Conservation (phyloP, 2,113 vertebrate species). For the Gymnobelideus leadbeateri region DNA sequence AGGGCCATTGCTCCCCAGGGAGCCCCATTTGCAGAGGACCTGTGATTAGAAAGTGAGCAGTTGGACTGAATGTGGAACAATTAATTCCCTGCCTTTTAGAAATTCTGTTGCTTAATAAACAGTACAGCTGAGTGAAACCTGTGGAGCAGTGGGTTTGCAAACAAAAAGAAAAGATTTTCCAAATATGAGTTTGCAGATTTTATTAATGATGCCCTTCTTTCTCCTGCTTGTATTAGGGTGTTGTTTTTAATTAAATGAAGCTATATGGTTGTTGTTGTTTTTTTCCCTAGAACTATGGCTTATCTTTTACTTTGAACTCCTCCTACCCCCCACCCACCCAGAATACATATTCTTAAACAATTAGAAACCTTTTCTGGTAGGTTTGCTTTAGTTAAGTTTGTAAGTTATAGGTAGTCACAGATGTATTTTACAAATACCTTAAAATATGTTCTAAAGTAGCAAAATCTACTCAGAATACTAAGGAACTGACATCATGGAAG, state of each 20-base stretch:
- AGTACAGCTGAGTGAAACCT: slow-evolving; percentile 22
- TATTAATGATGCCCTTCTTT: neutral
- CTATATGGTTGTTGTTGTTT: neutral
- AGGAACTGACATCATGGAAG: neutral
- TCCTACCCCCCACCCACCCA: neutral
- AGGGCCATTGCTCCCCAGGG: slow-evolving; percentile 22
- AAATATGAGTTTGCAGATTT: neutral
- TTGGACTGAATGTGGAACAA: slow-evolving; percentile 22
- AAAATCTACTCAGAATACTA: slow-evolving; percentile 2
- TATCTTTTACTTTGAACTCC: slow-evolving; percentile 36
- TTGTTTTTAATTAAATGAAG: slow-evolving; percentile 9
- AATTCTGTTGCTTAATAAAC: neutral
- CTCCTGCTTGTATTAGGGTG: neutral
- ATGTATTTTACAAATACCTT: neutral
- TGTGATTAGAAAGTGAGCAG: slow-evolving; percentile 43
- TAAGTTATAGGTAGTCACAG: neutral
- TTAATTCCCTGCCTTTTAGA: slow-evolving; percentile 21
- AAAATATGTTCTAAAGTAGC: slow-evolving; percentile 29
- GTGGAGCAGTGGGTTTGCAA: slow-evolving; percentile 38
- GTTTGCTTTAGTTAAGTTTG: neutral
- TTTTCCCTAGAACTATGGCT: neutral
- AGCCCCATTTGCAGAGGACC: slow-evolving; percentile 38
- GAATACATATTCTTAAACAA: slow-evolving; percentile 8
- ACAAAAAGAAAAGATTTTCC: slow-evolving; percentile 31
- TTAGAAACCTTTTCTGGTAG: neutral